Percentiles rank a stretch among this genome's conserved stretches.
Conservation (phyloP, 2,113 vertebrate species). For the Gobiocypris rarus region DNA sequence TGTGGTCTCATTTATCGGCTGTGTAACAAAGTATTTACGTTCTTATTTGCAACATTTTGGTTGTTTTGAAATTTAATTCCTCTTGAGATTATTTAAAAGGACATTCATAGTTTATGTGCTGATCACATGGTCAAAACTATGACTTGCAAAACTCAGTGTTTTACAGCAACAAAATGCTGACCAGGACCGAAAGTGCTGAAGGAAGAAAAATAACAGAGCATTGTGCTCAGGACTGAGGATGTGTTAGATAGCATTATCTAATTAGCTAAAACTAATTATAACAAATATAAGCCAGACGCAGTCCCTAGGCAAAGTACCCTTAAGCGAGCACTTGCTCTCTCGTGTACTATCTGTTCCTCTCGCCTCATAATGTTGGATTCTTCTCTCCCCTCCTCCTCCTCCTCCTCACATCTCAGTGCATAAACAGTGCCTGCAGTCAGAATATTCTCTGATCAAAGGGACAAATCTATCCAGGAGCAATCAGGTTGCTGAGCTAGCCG, state of each 20-base stretch:
- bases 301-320: constrained; percentile 21
- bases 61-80: not conserved
- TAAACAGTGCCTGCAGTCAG: constrained; percentile 78
- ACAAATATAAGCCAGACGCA: constrained; percentile 65
- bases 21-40: not conserved
- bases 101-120: not conserved
- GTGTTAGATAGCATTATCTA: constrained; percentile 69
- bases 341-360: not conserved
- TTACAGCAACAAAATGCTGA: not conserved
- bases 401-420: constrained; percentile 65
- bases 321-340: constrained; percentile 60
- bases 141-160: constrained; percentile 12
- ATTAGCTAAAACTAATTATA: constrained; percentile 78
- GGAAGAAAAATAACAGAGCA: constrained; percentile 52
- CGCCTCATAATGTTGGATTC: constrained; percentile 67
- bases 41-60: not conserved
- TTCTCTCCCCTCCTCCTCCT: not conserved
- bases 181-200: constrained; percentile 52
- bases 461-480: constrained; percentile 79
- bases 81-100: not conserved
- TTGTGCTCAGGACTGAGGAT: constrained; percentile 63
- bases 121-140: constrained; percentile 12
- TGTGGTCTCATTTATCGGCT: not conserved
- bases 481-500: constrained; percentile 78
- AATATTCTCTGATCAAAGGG: constrained; percentile 85